Conservation (phyloP, 2,797 vertebrate genomes). For the Eremophila alpestris region DNA sequence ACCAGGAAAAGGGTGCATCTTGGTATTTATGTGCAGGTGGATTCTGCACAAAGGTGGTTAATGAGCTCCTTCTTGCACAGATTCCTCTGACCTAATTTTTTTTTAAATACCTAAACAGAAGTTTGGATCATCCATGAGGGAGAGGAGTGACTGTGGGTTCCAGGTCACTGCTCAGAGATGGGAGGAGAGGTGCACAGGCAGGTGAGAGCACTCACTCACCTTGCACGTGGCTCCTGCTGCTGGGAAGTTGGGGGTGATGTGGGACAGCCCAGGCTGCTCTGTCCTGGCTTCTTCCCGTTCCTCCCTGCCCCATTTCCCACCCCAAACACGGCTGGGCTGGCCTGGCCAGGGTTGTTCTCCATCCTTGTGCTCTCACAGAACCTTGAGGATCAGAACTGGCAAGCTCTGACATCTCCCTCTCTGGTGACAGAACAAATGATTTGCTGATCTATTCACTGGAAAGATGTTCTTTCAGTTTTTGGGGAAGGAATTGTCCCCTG, state of each 20-base stretch:
- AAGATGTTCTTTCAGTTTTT: background rate
- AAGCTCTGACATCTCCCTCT: background rate
- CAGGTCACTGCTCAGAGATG: background rate
- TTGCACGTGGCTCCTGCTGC: background rate
- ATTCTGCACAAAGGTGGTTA: background rate
- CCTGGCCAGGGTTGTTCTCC: background rate
- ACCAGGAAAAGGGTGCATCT: background rate
- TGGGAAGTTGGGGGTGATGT: background rate
- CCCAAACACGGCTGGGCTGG: background rate
- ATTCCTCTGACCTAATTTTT: conserved; percentile 7
- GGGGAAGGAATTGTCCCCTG: background rate
- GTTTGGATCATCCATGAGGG: background rate
- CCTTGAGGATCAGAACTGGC: background rate
- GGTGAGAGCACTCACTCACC: background rate
- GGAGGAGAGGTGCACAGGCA: background rate
- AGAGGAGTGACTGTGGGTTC: background rate
- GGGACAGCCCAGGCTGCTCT: background rate
- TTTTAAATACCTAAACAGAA: background rate
- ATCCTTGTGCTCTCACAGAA: background rate
- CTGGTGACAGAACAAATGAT: background rate
- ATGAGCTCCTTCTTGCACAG: background rate
- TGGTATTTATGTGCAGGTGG: background rate
- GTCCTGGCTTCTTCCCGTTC: background rate
- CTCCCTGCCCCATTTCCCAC: background rate
- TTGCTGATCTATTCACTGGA: fast-evolving